Evolutionary conservation across 2,113 vertebrate genomes (phyloP).

Genomic region (Tretioscincus oriximinensis): DNA sequence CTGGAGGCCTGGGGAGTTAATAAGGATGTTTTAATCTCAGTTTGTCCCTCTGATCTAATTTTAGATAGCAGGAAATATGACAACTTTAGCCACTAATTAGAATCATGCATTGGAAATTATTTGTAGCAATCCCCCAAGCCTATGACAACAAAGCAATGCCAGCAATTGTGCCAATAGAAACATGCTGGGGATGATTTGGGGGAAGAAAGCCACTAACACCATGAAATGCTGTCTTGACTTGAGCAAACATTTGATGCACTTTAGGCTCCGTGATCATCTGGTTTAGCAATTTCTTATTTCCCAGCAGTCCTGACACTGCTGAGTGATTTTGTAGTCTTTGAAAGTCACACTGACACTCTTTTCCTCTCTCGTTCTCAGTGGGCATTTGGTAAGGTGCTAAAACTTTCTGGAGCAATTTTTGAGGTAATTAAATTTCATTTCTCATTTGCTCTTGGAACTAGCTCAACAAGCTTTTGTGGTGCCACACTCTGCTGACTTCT

Average conservation of each 20-base stretch:
- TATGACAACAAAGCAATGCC: slow-evolving; percentile 62
- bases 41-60: slow-evolving; percentile 75
- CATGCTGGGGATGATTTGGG: slow-evolving; percentile 43
- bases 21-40: slow-evolving; percentile 69
- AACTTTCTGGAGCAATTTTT: slow-evolving; percentile 40
- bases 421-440: slow-evolving; percentile 33
- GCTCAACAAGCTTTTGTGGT: not conserved
- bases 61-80: slow-evolving; percentile 77
- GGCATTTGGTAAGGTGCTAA: not conserved
- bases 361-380: slow-evolving; percentile 14
- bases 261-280: slow-evolving; percentile 25
- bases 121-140: slow-evolving; percentile 71
- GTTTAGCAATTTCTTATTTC: slow-evolving; percentile 52
- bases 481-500: slow-evolving; percentile 11
- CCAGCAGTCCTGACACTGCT: not conserved
- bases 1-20: slow-evolving; percentile 70
- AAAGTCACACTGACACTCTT: not conserved
- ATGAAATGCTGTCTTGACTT: slow-evolving; percentile 46
- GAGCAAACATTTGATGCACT: slow-evolving; percentile 49
- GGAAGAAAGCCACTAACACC: slow-evolving; percentile 42
- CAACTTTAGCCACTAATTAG: slow-evolving; percentile 74
- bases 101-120: slow-evolving; percentile 73
- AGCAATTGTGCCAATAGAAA: slow-evolving; percentile 52
- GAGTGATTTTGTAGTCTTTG: slow-evolving; percentile 16
- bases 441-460: slow-evolving; percentile 33